phyloP scores from a whole-genome alignment of 2,113 vertebrate genomes.

The Colossoma macropomum region DNA sequence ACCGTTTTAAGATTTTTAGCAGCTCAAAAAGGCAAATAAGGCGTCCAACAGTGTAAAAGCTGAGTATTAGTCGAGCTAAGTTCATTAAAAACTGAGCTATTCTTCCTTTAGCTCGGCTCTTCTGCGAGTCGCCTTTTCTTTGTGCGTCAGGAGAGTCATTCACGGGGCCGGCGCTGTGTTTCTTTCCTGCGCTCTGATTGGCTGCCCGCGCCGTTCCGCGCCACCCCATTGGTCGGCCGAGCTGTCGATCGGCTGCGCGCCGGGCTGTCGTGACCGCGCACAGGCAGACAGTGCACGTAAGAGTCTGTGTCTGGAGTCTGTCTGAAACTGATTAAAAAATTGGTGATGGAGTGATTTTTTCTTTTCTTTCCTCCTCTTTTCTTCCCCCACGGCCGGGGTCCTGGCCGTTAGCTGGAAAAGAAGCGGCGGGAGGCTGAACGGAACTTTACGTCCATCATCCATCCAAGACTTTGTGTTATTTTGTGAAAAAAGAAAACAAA shows the following conservation, averaged over 20 bases:
- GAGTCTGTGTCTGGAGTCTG: slow-evolving; percentile 81
- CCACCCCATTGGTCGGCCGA: slow-evolving; percentile 49
- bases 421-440: slow-evolving; percentile 54
- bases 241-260: slow-evolving; percentile 61
- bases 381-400: slow-evolving; percentile 46
- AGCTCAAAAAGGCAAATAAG: background rate
- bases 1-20: background rate
- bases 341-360: slow-evolving; percentile 66
- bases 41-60: too few species aligned
- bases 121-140: slow-evolving; percentile 53
- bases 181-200: slow-evolving; percentile 46
- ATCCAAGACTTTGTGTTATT: slow-evolving; percentile 41
- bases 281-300: slow-evolving; percentile 69
- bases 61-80: background rate
- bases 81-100: background rate
- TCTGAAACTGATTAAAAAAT: slow-evolving; percentile 78
- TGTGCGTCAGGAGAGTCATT: slow-evolving; percentile 62
- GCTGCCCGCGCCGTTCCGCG: background rate
- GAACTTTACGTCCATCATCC: slow-evolving; percentile 49
- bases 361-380: slow-evolving; percentile 44
- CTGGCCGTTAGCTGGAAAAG: slow-evolving; percentile 50
- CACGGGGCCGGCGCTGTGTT: slow-evolving; percentile 43
- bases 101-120: slow-evolving; percentile 6
- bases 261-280: slow-evolving; percentile 50
- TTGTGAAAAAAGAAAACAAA: background rate